Percentiles rank a stretch among this genome's conserved stretches.
phyloP scores from a whole-genome alignment of 2,888 invertebrate species.

The Tortrix viridana region DNA sequence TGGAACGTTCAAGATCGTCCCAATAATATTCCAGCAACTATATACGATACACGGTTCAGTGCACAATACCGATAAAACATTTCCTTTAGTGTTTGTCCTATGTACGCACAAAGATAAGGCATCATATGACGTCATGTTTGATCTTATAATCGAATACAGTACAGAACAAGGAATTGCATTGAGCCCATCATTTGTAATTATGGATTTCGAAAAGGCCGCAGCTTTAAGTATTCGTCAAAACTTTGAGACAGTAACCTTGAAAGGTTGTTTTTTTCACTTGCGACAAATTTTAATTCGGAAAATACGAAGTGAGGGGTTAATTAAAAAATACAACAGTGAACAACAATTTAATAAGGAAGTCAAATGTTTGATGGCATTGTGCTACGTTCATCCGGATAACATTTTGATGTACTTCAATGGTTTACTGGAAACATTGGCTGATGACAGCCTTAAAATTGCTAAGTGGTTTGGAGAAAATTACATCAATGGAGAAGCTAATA shows the following conservation, averaged over 20 bases:
- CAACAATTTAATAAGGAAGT: slow-evolving; percentile 17
- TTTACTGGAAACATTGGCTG: slow-evolving; percentile 18
- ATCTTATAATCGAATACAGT: slow-evolving; percentile 30
- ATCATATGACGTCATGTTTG: slow-evolving; percentile 29
- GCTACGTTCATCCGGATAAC: slow-evolving; percentile 15
- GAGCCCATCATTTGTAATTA: slow-evolving; percentile 18
- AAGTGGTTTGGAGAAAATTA: slow-evolving; percentile 26
- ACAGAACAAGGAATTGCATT: slow-evolving; percentile 17
- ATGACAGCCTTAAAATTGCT: slow-evolving; percentile 26
- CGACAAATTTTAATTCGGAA: slow-evolving; percentile 35
- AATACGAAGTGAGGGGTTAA: slow-evolving; percentile 31
- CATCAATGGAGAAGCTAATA: slow-evolving; percentile 20
- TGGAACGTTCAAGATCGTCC: slow-evolving; percentile 36
- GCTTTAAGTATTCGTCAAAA: slow-evolving; percentile 30
- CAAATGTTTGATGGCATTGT: slow-evolving; percentile 22
- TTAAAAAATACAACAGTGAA: slow-evolving; percentile 25
- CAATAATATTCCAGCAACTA: slow-evolving; percentile 28
- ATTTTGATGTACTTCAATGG: slow-evolving; percentile 23
- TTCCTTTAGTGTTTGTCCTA: slow-evolving; percentile 31
- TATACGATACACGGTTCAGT: slow-evolving; percentile 32
- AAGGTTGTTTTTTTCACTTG: too few relatives aligned
- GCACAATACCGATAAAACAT: slow-evolving; percentile 25
- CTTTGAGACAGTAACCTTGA: slow-evolving; percentile 30
- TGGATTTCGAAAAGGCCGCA: slow-evolving; percentile 36
- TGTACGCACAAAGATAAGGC: slow-evolving; percentile 31